Evolutionary conservation across 2,888 invertebrate genomes (phyloP).

Genomic region (Dolichopus griseipennis): DNA sequence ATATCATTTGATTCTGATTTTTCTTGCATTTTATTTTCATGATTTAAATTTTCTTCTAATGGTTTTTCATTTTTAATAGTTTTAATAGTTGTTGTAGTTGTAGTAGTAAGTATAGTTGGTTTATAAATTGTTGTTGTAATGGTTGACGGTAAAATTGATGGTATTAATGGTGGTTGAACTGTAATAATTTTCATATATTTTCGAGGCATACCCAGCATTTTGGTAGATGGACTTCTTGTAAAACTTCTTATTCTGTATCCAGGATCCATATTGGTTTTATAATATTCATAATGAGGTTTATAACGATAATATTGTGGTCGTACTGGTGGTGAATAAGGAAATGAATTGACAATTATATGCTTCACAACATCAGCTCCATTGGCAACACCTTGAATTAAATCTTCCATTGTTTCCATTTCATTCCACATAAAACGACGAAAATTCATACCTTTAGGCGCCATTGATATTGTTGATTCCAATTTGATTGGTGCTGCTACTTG

Average conservation of each 20-base stretch:
- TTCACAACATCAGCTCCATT: constrained; percentile 32
- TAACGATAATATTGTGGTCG: not conserved
- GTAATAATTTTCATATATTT: constrained; percentile 15
- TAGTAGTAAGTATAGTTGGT: not conserved
- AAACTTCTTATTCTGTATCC: not conserved
- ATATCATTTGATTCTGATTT: not conserved
- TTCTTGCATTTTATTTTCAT: not conserved
- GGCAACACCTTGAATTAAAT: constrained; percentile 29
- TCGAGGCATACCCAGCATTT: constrained; percentile 9
- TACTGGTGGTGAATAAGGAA: not conserved
- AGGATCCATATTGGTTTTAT: not conserved
- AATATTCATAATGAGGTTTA: not conserved
- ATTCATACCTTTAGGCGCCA: constrained; percentile 29
- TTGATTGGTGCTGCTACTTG: not conserved
- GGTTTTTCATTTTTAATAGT: not conserved
- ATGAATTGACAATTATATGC: constrained; percentile 24
- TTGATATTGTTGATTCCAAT: not conserved
- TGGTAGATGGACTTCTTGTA: not conserved
- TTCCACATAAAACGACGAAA: constrained; percentile 41
- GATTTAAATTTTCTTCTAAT: not conserved
- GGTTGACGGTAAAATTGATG: not conserved
- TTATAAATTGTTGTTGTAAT: not conserved
- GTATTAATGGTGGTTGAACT: not conserved
- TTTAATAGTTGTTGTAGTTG: not conserved
- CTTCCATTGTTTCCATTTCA: constrained; percentile 36